Evolutionary conservation across 2,797 vertebrate species (phyloP), one percentile per base, ranked within the genome.

Genomic region (Erethizon dorsatum): DNA sequence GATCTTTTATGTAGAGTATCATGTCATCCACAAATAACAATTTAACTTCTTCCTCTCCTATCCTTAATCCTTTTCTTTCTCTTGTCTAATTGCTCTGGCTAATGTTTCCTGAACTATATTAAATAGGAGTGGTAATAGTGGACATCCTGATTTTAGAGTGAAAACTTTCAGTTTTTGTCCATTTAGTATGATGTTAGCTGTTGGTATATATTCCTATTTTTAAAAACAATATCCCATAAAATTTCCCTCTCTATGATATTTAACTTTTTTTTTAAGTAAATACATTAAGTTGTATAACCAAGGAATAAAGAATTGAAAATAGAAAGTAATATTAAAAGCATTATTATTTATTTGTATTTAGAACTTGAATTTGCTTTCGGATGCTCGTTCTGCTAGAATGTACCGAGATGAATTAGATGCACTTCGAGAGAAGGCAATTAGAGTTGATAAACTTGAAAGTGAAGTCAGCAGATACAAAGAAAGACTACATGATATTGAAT

Each of bases 391-490:
- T 6, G 99, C 99, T 69, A 98, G 99, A 96, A 99, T 99, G 69
- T 99, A 99, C 94, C 98, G 99, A 12, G 99, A 99, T 14, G 99
- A 99, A 98, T 99, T 99, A 97, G 99, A 99, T 31, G 99, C 99
- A 0, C 99, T 99, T 79, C 98, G 99, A 96, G 99, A 99, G 98
- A 99, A 99, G 97, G 99, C 99, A 0, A 98, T 99, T 96, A 99
- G 99, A 2, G 99, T 99, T 3, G 99, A 99, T 98, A 99, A 99
- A 97, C 99, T 99, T 98, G 99, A 99, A 99, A 99, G 99, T 37
- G 99, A 99, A 98, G 98, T 99, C 98, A 98, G 98, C 79, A 99
- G 99, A 71, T 99, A 99, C 96, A 99, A 99, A 97, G 99, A 99
- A 97, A 99, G 99, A 57, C 99, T 99, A n/a, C 99, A 99, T 8